Evolutionary conservation across 1,140 invertebrate species (phyloP).

Genomic region (Lordiphosa clarofinis): DNA sequence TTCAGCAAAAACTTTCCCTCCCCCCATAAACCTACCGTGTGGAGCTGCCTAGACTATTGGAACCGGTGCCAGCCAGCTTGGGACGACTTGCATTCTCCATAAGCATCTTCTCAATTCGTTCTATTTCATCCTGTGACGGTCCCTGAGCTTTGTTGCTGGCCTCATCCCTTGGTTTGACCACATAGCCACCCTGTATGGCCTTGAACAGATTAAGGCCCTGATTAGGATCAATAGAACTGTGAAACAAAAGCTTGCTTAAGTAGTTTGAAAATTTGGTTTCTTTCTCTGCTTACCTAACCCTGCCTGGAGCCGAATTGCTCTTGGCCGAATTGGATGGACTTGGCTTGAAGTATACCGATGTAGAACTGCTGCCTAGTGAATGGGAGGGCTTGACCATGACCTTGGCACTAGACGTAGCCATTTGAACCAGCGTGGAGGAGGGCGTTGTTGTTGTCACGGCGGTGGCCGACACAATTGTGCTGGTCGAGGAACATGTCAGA

Average conservation of each 20-base stretch:
- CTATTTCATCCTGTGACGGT: constrained; percentile 82
- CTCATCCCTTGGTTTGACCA: constrained; percentile 89
- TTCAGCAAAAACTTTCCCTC: not conserved
- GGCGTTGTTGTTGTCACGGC: constrained; percentile 69
- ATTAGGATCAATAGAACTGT: constrained; percentile 79
- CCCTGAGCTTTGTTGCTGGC: constrained; percentile 85
- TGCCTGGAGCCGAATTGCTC: constrained; percentile 78
- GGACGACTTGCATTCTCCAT: constrained; percentile 67
- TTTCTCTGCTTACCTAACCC: constrained; percentile 48
- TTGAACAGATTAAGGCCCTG: constrained; percentile 80
- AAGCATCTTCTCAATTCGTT: constrained; percentile 82
- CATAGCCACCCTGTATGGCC: constrained; percentile 88
- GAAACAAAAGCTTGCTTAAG: not conserved
- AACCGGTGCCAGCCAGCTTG: constrained; percentile 74
- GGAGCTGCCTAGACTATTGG: constrained; percentile 76
- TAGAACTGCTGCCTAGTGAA: constrained; percentile 79
- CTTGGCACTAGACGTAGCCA: constrained; percentile 75
- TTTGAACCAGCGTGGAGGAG: constrained; percentile 79
- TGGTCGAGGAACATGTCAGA: constrained; percentile 61
- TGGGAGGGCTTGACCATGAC: constrained; percentile 81
- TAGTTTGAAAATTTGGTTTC: not conserved
- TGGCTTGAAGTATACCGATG: constrained; percentile 76
- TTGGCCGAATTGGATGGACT: constrained; percentile 79
- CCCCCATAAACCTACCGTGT: constrained; percentile 60
- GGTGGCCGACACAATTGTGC: constrained; percentile 62